Evolutionary conservation across 2,113 vertebrate species (phyloP).

Genomic region (Megaceryle maxima): DNA sequence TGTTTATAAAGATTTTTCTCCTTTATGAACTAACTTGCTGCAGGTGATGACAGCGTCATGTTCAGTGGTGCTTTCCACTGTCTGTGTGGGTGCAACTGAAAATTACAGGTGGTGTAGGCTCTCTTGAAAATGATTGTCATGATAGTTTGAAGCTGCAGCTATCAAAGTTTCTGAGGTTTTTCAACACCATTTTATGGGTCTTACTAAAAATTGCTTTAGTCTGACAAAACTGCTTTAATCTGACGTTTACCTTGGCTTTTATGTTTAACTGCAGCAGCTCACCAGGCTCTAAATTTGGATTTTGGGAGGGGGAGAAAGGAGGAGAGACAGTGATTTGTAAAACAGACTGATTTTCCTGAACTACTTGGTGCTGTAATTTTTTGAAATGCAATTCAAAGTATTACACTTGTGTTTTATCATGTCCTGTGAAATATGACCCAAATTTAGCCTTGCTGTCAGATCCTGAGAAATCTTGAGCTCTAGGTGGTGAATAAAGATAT

Average conservation of each 20-base stretch:
- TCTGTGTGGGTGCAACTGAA: background rate
- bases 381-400: background rate
- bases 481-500: background rate
- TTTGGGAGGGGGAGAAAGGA: background rate
- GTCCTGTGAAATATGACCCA: background rate
- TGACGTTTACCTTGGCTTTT: background rate
- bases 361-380: background rate
- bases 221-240: background rate
- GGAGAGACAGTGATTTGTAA: background rate
- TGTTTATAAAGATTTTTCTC: background rate
- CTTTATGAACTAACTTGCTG: background rate
- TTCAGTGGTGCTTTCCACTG: background rate
- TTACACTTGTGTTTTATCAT: background rate
- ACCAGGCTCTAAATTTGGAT: background rate
- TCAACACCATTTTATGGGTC: background rate
- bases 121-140: background rate
- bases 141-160: background rate
- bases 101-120: background rate
- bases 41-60: background rate
- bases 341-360: background rate
- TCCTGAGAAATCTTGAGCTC: background rate
- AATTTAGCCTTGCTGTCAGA: background rate
- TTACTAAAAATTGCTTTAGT: background rate
- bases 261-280: background rate
- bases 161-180: background rate